Conservation (phyloP, 2,888 invertebrate genomes). For the Helobdella robusta region DNA sequence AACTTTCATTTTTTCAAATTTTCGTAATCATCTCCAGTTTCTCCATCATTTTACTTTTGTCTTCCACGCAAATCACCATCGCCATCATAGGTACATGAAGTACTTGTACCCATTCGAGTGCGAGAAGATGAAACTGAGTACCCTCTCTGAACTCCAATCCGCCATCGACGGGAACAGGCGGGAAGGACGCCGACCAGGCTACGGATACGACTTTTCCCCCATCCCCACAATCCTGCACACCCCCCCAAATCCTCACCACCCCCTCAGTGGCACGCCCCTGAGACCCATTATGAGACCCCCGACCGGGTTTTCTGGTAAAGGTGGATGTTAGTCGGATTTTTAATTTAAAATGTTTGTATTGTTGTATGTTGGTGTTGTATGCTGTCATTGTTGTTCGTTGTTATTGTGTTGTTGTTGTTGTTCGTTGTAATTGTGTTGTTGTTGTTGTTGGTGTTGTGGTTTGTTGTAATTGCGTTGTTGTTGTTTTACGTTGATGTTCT, state of each 20-base stretch:
- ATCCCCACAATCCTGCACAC: constrained; percentile 43
- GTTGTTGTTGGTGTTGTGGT: no score
- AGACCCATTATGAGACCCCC: constrained; percentile 14
- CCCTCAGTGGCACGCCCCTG: background rate
- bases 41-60: background rate
- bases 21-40: background rate
- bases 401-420: no score
- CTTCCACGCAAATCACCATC: no score
- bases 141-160: constrained; percentile 81
- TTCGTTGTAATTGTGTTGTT: no score
- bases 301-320: constrained; percentile 5
- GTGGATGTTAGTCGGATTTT: no score
- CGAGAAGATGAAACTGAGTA: constrained; percentile 82
- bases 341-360: no score
- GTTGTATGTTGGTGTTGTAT: no score
- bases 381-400: no score
- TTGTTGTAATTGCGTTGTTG: no score
- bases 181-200: constrained; percentile 84
- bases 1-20: background rate
- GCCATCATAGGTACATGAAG: constrained; percentile 85
- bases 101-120: constrained; percentile 98
- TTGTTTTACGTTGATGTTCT: no score
- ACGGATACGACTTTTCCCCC: constrained; percentile 57
- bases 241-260: constrained; percentile 35
- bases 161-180: constrained; percentile 96